Percentiles rank a stretch among this genome's conserved stretches.
Conservation (phyloP, 2,888 invertebrate genomes). For the Acanthosepion esculentum region DNA sequence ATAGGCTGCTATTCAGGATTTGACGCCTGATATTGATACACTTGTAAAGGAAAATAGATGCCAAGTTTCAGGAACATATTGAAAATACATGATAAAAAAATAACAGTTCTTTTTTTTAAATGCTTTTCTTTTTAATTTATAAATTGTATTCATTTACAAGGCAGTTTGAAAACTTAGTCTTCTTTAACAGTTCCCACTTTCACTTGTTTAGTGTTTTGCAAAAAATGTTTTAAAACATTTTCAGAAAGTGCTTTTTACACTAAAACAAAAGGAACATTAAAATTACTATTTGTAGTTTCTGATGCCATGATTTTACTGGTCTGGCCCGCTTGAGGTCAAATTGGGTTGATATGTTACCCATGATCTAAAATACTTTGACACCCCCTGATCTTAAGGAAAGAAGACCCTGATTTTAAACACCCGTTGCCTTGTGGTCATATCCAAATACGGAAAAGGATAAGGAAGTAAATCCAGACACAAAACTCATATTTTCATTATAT, state of each 20-base stretch:
- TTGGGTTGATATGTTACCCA: no score
- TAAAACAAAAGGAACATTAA: not conserved
- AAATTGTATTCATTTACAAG: slow-evolving; percentile 14
- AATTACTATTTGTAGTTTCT: not conserved
- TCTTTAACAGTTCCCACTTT: not conserved
- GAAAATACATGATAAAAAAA: not conserved
- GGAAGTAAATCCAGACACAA: no score
- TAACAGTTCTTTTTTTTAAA: not conserved
- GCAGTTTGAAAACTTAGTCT: not conserved
- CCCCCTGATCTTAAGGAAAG: no score
- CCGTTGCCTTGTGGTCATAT: no score
- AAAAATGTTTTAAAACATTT: not conserved
- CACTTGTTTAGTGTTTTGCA: not conserved
- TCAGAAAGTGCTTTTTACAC: not conserved
- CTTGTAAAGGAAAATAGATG: not conserved
- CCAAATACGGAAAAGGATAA: no score
- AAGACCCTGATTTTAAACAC: no score
- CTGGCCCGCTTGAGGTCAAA: no score
- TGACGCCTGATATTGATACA: not conserved
- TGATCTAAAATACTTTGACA: no score
- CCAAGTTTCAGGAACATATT: not conserved
- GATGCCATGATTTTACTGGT: no score
- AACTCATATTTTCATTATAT: no score
- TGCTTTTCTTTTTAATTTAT: not conserved
- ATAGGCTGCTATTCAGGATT: not conserved